These are phyloP conservation scores for Virgularia gustaviana DNA, from an alignment of 92 coral and sea anemone genomes.

Conservation along the genomic window DNA sequence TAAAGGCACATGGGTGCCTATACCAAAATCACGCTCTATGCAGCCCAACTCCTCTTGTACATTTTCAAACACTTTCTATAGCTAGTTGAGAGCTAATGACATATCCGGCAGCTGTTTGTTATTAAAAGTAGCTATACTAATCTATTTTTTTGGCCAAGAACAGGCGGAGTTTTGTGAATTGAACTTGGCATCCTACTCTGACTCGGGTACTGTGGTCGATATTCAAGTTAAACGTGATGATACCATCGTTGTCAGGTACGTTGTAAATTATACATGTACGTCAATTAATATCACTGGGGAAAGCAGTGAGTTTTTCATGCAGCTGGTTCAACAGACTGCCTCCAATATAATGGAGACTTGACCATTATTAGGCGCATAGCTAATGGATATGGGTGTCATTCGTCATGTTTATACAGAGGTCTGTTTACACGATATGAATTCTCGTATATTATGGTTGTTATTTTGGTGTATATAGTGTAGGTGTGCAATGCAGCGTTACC, in stretches of 20 bases:
- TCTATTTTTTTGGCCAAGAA: background rate
- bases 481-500: too few relatives aligned
- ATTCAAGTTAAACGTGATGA: conserved; percentile 90
- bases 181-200: conserved; percentile 92
- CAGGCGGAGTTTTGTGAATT: conserved; percentile 94
- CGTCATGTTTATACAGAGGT: too few relatives aligned
- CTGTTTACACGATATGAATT: too few relatives aligned
- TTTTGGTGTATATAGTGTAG: too few relatives aligned
- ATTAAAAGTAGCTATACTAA: background rate
- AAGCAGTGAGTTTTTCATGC: too few relatives aligned
- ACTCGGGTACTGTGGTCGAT: conserved; percentile 94
- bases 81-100: conserved; percentile 10
- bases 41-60: background rate
- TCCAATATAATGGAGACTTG: too few relatives aligned
- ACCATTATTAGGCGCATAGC: too few relatives aligned
- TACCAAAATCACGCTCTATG: too few relatives aligned
- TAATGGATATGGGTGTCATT: too few relatives aligned
- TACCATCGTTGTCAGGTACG: conserved; percentile 89
- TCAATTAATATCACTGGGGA: background rate
- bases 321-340: too few relatives aligned
- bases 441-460: too few relatives aligned
- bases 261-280: background rate
- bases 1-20: too few relatives aligned
- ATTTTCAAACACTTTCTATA: conserved; percentile 2
- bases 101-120: background rate